Evolutionary conservation across 2,113 vertebrate genomes (phyloP), one percentile per base, ranked within the genome.

Genomic region (Tauraco erythrolophus): DNA sequence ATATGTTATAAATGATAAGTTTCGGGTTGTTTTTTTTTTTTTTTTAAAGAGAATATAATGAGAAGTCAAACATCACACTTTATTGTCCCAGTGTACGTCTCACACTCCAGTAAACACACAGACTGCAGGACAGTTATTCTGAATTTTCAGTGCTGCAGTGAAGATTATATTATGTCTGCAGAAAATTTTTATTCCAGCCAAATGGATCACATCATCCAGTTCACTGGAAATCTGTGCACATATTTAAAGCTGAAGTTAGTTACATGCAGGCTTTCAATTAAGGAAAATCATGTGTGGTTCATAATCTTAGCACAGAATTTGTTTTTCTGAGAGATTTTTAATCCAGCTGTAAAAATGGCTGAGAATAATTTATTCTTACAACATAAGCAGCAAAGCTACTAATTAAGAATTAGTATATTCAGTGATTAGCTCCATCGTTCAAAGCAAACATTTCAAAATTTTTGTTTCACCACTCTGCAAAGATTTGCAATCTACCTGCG

Each of bases 401-500:
- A 95, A 97, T 95, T 96, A 96, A 95, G 80, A 94, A 94, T 96
- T 94, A 65, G 74, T 60, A 24, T 56, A 35, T 92, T 96, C 60
- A 54, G 33, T 96, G 86, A 94, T 95, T 97, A 95, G 66, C 66
- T 88, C 68, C 82, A 50, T 64, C 76, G 3, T 94, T 92, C 86
- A 95, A 97, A 97, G 94, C 78, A 96, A 89, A 87, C n/a, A 66
- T 79, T 98, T 96, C 75, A 86, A 57, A 91, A 64, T 93, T 78
- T 97, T 97, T 97, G 60, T 87, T 96, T 77, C 23, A 54, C 57
- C 76, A 25, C 64, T 79, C 35, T 54, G 45, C 87, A 35, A 54
- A 82, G 83, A 92, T 85, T 79, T 94, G 37, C 72, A 61, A 0
- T 94, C 66, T 94, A 89, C 91, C 91, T 94, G 79, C 2, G 1